Conservation (phyloP, 2,113 vertebrate genomes). For the Myiagra hebetior region DNA sequence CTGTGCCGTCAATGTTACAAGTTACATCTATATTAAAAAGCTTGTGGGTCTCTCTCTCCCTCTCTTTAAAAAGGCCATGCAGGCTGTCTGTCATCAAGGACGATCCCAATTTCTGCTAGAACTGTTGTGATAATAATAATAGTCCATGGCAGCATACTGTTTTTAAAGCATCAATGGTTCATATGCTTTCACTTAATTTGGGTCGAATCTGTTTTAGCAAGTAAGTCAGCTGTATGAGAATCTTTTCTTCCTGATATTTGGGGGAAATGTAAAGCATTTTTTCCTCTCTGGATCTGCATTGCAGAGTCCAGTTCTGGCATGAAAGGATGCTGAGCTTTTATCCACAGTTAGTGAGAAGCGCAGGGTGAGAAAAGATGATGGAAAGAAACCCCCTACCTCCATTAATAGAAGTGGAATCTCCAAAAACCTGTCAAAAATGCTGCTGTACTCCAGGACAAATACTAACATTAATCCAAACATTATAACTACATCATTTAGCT, state of each 20-base stretch:
- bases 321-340: background rate
- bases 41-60: background rate
- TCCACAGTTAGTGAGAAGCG: accelerated
- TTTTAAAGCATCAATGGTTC: background rate
- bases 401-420: background rate
- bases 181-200: background rate
- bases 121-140: background rate
- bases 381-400: background rate
- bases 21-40: constrained; percentile 36
- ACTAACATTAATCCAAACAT: background rate
- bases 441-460: background rate
- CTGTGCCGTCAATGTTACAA: background rate
- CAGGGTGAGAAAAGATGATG: background rate
- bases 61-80: background rate
- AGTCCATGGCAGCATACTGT: background rate
- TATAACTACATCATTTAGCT: background rate
- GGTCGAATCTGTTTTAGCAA: background rate
- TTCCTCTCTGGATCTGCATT: background rate
- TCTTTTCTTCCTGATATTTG: background rate
- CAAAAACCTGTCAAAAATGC: background rate
- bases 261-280: background rate
- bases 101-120: background rate
- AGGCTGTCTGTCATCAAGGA: background rate
- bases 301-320: background rate
- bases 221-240: background rate